Evolutionary conservation across 2,888 invertebrate genomes (phyloP).

Genomic region (Dysmachus trigonus): DNA sequence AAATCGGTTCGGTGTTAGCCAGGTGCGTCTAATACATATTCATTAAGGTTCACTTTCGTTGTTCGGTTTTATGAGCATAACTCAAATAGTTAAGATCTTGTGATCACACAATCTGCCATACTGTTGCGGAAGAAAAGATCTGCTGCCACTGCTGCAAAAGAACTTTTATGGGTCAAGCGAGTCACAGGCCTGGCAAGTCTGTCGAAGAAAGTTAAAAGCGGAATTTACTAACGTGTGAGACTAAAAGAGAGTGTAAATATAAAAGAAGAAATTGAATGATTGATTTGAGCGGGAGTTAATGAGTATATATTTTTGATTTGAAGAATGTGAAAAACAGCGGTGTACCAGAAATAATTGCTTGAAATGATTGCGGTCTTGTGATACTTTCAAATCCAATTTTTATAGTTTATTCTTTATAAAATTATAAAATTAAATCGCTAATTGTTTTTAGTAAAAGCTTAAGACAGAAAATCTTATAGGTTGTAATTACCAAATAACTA

Average conservation of each 20-base stretch:
- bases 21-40: not conserved
- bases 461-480: no score
- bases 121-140: not conserved
- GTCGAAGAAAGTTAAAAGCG: constrained; percentile 13
- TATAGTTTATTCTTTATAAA: no score
- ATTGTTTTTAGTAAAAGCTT: no score
- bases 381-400: not conserved
- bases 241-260: not conserved
- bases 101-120: not conserved
- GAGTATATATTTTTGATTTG: not conserved
- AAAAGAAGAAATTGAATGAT: not conserved
- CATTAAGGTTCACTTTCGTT: constrained; percentile 11
- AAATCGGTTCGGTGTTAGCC: not conserved
- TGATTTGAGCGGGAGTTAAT: not conserved
- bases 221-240: not conserved
- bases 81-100: not conserved
- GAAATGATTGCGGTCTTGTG: no score
- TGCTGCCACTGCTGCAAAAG: not conserved
- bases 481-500: no score
- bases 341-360: not conserved
- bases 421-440: no score
- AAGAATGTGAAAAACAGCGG: not conserved
- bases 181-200: not conserved
- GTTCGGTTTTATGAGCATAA: not conserved
- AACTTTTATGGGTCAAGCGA: not conserved